Percentiles rank a stretch among this genome's conserved stretches.
Conservation (phyloP, 1,140 invertebrate genomes). For the Eriosoma lanigerum region DNA sequence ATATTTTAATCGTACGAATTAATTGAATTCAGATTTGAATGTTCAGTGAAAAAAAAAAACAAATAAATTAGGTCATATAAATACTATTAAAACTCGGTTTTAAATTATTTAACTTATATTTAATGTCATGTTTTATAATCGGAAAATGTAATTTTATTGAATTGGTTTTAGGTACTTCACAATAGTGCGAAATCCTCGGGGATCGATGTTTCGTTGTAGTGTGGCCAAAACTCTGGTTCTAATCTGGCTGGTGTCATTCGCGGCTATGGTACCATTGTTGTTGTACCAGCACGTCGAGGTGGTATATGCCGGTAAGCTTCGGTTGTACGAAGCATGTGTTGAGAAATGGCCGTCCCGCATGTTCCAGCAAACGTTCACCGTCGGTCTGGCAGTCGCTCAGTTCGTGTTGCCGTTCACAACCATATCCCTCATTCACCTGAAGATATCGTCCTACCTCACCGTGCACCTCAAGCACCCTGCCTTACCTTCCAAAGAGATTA, state of each 20-base stretch:
- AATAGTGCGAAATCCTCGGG: slow-evolving; percentile 60
- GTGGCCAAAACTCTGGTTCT: slow-evolving; percentile 58
- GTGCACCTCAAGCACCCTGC: slow-evolving; percentile 54
- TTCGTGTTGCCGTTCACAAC: slow-evolving; percentile 63
- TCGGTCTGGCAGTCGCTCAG: slow-evolving; percentile 59
- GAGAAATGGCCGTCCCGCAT: slow-evolving; percentile 58
- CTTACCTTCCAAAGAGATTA: slow-evolving; percentile 53
- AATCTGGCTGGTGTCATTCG: slow-evolving; percentile 63
- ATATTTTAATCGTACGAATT: too few relatives aligned
- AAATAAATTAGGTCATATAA: too few relatives aligned
- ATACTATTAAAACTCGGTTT: too few relatives aligned
- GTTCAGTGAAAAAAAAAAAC: too few relatives aligned
- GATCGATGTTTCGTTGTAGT: slow-evolving; percentile 54
- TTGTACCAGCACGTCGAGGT: slow-evolving; percentile 60
- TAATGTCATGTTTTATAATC: too few relatives aligned
- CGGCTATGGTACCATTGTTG: slow-evolving; percentile 61
- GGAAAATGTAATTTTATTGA: too few relatives aligned
- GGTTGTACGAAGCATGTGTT: slow-evolving; percentile 59
- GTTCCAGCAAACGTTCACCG: slow-evolving; percentile 56
- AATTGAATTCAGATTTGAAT: too few relatives aligned
- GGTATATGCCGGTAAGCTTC: slow-evolving; percentile 56
- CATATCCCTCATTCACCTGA: slow-evolving; percentile 61
- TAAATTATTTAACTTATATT: too few relatives aligned
- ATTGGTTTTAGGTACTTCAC: slow-evolving; percentile 57
- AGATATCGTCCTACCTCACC: slow-evolving; percentile 60